Conservation (phyloP, 2,888 invertebrate genomes). For the Agrenia bidenticulata region DNA sequence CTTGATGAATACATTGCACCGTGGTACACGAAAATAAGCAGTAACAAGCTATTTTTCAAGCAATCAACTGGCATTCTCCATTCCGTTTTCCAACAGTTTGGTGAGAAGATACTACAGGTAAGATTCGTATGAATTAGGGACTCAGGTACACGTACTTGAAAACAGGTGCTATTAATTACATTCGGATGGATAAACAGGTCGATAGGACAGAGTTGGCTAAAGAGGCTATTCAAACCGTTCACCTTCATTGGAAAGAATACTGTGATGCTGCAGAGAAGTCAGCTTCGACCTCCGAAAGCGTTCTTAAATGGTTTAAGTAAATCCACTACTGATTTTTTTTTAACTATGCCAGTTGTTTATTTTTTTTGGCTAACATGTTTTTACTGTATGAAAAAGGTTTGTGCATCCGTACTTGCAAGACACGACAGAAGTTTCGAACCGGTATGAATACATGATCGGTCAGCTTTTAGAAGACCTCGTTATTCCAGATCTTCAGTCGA, state of each 20-base stretch:
- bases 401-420: constrained; percentile 45
- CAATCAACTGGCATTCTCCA: constrained; percentile 58
- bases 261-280: constrained; percentile 35
- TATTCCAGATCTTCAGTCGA: constrained; percentile 47
- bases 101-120: constrained; percentile 52
- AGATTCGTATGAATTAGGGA: background rate
- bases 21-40: constrained; percentile 61
- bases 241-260: constrained; percentile 52
- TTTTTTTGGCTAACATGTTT: background rate
- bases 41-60: constrained; percentile 58
- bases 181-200: no score
- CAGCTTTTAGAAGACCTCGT: constrained; percentile 45
- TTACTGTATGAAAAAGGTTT: constrained; percentile 30
- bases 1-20: constrained; percentile 59
- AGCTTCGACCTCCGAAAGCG: constrained; percentile 18
- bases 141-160: background rate
- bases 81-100: constrained; percentile 57
- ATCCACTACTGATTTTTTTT: background rate
- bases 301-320: constrained; percentile 44
- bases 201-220: constrained; percentile 48
- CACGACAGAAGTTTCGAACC: constrained; percentile 39
- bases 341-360: background rate
- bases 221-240: constrained; percentile 51
- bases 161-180: background rate
- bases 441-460: constrained; percentile 43